Percentiles rank a stretch among this genome's conserved stretches.
phyloP scores from a whole-genome alignment of 2,113 vertebrate genomes.

The Trichomycterus rosablanca region DNA sequence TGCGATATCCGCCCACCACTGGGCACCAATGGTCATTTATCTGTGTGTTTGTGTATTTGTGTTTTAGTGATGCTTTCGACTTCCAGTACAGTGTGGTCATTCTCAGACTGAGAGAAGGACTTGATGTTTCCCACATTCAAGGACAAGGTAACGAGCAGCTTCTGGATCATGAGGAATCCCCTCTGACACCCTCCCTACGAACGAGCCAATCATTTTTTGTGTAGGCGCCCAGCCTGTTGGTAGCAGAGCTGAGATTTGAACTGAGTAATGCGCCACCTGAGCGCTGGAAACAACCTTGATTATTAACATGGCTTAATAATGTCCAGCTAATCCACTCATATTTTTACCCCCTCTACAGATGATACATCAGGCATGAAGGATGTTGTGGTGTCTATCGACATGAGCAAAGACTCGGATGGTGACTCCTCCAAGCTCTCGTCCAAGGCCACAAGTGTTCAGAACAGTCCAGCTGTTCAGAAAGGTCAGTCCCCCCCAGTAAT shows the following conservation, averaged over 20 bases:
- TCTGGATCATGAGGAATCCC: no score
- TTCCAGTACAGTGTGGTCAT: slow-evolving; percentile 91
- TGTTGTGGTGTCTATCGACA: slow-evolving; percentile 87
- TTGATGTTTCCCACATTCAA: slow-evolving; percentile 95
- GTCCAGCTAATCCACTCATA: background rate
- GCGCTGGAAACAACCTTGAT: no score
- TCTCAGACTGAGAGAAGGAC: slow-evolving; percentile 86
- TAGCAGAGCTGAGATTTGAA: no score
- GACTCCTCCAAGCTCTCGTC: slow-evolving; percentile 81
- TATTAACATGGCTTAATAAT: background rate
- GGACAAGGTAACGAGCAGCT: slow-evolving; percentile 79
- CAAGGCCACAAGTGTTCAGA: slow-evolving; percentile 77
- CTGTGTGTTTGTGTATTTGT: slow-evolving; percentile 14
- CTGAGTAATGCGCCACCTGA: no score
- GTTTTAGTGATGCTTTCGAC: slow-evolving; percentile 88
- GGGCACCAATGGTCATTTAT: no score
- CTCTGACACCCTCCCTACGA: no score
- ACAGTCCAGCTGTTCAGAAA: slow-evolving; percentile 75
- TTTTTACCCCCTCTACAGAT: slow-evolving; percentile 54
- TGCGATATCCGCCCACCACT: slow-evolving; percentile 28
- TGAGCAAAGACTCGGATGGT: slow-evolving; percentile 84
- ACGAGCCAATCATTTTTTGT: no score
- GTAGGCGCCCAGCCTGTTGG: no score
- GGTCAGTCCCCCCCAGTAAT: slow-evolving; percentile 58
- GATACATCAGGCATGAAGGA: slow-evolving; percentile 88